phyloP scores from a whole-genome alignment of 2,113 vertebrate species.

The Ammodytes marinus region DNA sequence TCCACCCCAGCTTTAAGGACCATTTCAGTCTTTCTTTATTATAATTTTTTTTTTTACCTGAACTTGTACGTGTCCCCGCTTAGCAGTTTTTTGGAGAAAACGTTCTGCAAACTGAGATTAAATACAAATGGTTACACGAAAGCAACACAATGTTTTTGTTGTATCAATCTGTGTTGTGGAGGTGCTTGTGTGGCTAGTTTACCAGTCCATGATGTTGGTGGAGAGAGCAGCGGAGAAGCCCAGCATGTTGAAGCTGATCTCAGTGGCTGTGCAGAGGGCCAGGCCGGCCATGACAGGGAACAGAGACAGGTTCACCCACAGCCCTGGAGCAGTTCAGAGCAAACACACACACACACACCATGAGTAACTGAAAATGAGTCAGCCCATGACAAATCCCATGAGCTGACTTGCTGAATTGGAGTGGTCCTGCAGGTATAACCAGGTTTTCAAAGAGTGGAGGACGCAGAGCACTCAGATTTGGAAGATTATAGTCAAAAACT shows the following conservation, averaged over 20 bases:
- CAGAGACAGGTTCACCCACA: slow-evolving; percentile 95
- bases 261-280: slow-evolving; percentile 93
- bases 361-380: not conserved
- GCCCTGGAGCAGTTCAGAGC: slow-evolving; percentile 78
- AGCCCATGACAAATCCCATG: fast-evolving
- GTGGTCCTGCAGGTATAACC: not conserved
- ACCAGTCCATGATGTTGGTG: slow-evolving; percentile 99
- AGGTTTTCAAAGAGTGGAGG: not conserved
- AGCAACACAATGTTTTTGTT: not conserved
- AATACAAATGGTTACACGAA: slow-evolving; percentile 28
- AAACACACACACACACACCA: not conserved
- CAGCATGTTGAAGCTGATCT: slow-evolving; percentile 94
- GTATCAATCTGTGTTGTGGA: not conserved
- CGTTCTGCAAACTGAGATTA: slow-evolving; percentile 92
- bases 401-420: not conserved
- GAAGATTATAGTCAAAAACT: too few species aligned
- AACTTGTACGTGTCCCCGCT: slow-evolving; percentile 97
- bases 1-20: too few species aligned
- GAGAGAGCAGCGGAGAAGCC: slow-evolving; percentile 96
- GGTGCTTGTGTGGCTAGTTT: not conserved
- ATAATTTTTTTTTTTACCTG: slow-evolving; percentile 84
- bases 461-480: not conserved
- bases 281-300: slow-evolving; percentile 94
- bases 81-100: slow-evolving; percentile 97
- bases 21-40: too few species aligned